Percentiles rank a stretch among this genome's conserved stretches.
Conservation (phyloP, 2,797 vertebrate genomes). For the Pelochelys cantorii region DNA sequence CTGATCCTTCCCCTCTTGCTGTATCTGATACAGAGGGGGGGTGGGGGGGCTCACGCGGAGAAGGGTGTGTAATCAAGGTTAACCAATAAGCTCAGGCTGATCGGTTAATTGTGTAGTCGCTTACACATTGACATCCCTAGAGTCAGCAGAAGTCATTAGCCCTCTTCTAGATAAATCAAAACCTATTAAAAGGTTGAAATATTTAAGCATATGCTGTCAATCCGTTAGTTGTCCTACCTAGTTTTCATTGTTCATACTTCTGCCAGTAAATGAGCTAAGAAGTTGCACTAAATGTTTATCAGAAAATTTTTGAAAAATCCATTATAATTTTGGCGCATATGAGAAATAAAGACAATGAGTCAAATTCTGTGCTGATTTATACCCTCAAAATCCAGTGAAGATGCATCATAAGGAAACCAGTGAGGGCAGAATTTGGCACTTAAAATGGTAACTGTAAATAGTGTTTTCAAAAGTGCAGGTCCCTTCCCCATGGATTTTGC, state of each 20-base stretch:
- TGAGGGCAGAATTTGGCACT: constrained; percentile 19
- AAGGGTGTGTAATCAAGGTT: too few relatives aligned
- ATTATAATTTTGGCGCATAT: neutral
- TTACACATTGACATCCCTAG: too few relatives aligned
- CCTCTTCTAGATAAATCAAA: neutral
- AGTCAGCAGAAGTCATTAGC: constrained; percentile 16
- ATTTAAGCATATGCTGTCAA: constrained; percentile 12
- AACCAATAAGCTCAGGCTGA: too few relatives aligned
- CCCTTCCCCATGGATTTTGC: constrained; percentile 13
- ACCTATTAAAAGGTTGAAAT: neutral
- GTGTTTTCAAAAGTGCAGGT: neutral
- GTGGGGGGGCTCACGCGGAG: too few relatives aligned
- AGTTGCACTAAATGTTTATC: neutral
- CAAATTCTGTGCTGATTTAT: neutral
- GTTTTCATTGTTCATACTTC: neutral
- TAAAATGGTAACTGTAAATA: neutral
- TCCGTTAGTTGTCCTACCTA: neutral
- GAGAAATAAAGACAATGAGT: neutral
- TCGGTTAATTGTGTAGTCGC: too few relatives aligned
- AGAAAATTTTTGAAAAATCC: neutral
- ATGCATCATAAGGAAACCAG: neutral
- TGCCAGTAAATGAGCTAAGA: constrained; percentile 10
- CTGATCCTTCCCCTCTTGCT: too few relatives aligned
- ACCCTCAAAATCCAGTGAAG: neutral
- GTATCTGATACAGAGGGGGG: too few relatives aligned